phyloP scores from a whole-genome alignment of 2,888 invertebrate genomes.

The Drosophila gaucha region DNA sequence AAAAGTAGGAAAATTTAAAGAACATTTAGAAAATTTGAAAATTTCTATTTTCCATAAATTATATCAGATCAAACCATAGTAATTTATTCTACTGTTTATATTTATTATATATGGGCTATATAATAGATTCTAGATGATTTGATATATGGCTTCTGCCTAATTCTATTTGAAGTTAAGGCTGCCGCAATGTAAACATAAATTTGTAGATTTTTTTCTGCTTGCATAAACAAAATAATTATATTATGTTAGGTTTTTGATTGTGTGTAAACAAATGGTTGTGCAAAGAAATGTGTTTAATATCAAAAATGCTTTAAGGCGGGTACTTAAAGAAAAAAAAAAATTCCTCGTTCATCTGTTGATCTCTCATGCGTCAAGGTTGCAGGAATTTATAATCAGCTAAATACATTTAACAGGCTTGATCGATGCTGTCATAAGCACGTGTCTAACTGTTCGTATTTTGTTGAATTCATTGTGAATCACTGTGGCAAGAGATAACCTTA shows the following conservation, averaged over 20 bases:
- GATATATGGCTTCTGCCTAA: neutral
- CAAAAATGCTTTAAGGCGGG: too few species aligned
- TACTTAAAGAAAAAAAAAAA: constrained; percentile 21
- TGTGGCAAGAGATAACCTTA: too few species aligned
- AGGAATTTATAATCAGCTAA: constrained; percentile 25
- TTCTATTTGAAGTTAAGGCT: neutral
- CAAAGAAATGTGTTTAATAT: constrained; percentile 41
- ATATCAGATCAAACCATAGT: neutral
- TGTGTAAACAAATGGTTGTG: constrained; percentile 16
- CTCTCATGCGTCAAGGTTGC: constrained; percentile 29
- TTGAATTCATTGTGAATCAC: neutral
- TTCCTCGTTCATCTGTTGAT: constrained; percentile 12
- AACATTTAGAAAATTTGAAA: neutral
- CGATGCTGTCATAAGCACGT: constrained; percentile 2
- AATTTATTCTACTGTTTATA: too few species aligned
- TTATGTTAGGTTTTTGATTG: neutral
- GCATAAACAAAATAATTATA: constrained; percentile 10
- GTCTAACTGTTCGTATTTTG: neutral
- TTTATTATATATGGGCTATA: too few species aligned
- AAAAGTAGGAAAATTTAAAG: neutral
- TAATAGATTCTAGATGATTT: neutral
- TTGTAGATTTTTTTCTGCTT: neutral
- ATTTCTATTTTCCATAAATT: neutral
- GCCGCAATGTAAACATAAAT: neutral
- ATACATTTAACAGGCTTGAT: neutral